Evolutionary conservation across 1,140 invertebrate species (phyloP).

Genomic region (Zaprionus davidi): DNA sequence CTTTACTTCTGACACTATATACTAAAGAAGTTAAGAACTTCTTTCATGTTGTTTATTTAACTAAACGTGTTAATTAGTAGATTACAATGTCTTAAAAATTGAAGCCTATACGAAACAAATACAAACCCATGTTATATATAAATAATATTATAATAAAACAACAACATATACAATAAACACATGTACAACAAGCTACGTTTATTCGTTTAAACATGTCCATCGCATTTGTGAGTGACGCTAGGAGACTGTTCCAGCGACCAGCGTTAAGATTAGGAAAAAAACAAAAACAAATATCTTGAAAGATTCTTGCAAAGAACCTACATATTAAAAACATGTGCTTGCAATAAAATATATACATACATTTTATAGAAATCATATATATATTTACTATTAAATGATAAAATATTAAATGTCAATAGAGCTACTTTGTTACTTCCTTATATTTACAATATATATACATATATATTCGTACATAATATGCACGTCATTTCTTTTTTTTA

Average conservation of each 20-base stretch:
- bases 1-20: slow-evolving; percentile 31
- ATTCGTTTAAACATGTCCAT: slow-evolving; percentile 42
- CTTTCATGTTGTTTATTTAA: slow-evolving; percentile 48
- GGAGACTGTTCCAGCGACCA: slow-evolving; percentile 33
- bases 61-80: slow-evolving; percentile 47
- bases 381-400: slow-evolving; percentile 51
- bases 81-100: slow-evolving; percentile 25
- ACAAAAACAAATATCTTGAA: slow-evolving; percentile 18
- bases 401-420: slow-evolving; percentile 45
- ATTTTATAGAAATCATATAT: slow-evolving; percentile 48
- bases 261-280: slow-evolving; percentile 32
- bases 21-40: slow-evolving; percentile 36
- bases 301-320: slow-evolving; percentile 44
- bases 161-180: slow-evolving; percentile 14
- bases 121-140: slow-evolving; percentile 38
- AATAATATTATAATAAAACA: slow-evolving; percentile 13
- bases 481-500: slow-evolving; percentile 15
- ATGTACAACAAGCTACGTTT: slow-evolving; percentile 23
- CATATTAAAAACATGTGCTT: slow-evolving; percentile 48
- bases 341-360: slow-evolving; percentile 44
- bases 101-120: slow-evolving; percentile 21
- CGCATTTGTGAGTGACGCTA: slow-evolving; percentile 46
- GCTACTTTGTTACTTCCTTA: slow-evolving; percentile 54
- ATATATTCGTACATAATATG: slow-evolving; percentile 45
- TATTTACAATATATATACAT: slow-evolving; percentile 52